Evolutionary conservation across 2,113 vertebrate genomes (phyloP), one percentile per base, ranked within the genome.

Genomic region (Isurus oxyrinchus): DNA sequence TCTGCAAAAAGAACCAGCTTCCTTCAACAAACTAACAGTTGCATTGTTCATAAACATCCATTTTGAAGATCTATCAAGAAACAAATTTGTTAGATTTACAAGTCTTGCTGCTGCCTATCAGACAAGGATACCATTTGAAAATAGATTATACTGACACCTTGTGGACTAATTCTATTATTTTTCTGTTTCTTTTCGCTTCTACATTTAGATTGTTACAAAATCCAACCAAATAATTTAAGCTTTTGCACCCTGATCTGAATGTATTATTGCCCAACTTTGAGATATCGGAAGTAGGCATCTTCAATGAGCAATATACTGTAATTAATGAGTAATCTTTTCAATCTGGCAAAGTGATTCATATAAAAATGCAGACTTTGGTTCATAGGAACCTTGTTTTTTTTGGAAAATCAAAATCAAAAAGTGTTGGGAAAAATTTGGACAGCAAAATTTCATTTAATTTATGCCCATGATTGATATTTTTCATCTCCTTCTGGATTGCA

Each of bases 21-120:
- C 7, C 90, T 93, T 23, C 1, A 5, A 16, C 11, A 90, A 90
- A 90, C 86, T 57, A 88, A 31, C 53, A 90, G 3, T 3, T 57
- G 27, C 23, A 31, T 31, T 40, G 35, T 93, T 63, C 90, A 93
- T 14, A 63, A 61, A 16, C 35, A 63, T 63, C n/a, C 59, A 63
- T n/a, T 93, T 93, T 93, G 59, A 93, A 93, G 35, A 61, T 27
- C 86, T 13, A 84, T 91, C 55, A 91, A 91, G 27, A 91, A 59
- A 88, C 53, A 88, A 88, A 88, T 31, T 21, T 84, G 79, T 6
- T 84, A 55, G 6, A 55, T 88, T 55, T 55, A 55, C 8, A 88
- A 55, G 5, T 91, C 55, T 61, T 63, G 90, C 19, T n/a, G 14
- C 90, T 63, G 31, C 90, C 2, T 5, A 63, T 93, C n/a, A n/a